Evolutionary conservation across 64 coral and sea anemone genomes (phyloP).

Genomic region (Stichodactyla mertensii): DNA sequence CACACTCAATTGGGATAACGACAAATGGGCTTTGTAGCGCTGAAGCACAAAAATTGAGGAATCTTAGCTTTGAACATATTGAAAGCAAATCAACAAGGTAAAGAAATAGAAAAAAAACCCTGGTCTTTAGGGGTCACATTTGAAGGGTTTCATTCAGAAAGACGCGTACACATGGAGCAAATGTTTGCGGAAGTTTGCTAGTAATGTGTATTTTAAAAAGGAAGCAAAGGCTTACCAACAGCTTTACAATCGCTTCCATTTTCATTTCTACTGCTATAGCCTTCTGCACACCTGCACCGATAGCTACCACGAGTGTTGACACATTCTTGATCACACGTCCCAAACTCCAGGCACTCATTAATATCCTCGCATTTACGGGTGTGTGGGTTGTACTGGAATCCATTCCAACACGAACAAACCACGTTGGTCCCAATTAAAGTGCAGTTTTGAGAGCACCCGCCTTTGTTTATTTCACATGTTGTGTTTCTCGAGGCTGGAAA

Average conservation of each 20-base stretch:
- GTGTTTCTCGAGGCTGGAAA: constrained; percentile 33
- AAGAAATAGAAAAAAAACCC: no score
- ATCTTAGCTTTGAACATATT: no score
- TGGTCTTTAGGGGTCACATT: no score
- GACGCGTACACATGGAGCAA: no score
- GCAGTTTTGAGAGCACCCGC: constrained; percentile 53
- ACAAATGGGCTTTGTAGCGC: no score
- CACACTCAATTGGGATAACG: no score
- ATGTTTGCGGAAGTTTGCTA: no score
- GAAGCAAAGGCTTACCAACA: constrained; percentile 1
- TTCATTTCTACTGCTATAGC: constrained; percentile 22
- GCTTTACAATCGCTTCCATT: constrained; percentile 28
- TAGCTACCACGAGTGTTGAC: constrained; percentile 50
- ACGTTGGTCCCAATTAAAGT: constrained; percentile 24
- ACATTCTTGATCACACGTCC: constrained; percentile 44
- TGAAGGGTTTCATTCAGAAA: no score
- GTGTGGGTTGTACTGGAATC: constrained; percentile 22
- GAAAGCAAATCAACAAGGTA: no score
- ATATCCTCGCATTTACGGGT: constrained; percentile 43
- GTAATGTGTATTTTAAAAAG: no score
- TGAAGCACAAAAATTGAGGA: no score
- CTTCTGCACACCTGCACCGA: constrained; percentile 38
- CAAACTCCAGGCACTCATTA: constrained; percentile 41
- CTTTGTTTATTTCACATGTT: constrained; percentile 30
- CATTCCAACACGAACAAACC: constrained; percentile 41